phyloP scores from a whole-genome alignment of 2,888 invertebrate species.

The Anoncus sp. region DNA sequence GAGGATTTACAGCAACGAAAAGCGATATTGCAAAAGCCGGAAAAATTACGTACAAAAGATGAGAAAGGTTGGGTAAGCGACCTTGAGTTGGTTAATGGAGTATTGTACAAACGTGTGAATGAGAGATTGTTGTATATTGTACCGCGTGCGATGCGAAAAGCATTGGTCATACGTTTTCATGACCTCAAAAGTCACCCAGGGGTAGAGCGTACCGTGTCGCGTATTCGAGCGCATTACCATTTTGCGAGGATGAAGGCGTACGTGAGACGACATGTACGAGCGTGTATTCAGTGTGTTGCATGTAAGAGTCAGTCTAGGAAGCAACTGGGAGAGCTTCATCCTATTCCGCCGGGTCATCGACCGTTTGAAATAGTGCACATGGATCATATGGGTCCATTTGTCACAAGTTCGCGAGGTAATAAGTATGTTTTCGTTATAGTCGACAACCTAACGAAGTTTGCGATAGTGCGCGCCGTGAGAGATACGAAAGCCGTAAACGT shows the following conservation, averaged over 20 bases:
- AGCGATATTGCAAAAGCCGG: neutral
- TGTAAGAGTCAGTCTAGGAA: slow-evolving; percentile 53
- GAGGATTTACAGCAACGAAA: neutral
- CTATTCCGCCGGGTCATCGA: no score
- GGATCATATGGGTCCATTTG: slow-evolving; percentile 64
- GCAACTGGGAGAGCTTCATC: slow-evolving; percentile 55
- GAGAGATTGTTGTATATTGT: slow-evolving; percentile 22
- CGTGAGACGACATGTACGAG: slow-evolving; percentile 51
- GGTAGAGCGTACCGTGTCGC: slow-evolving; percentile 53
- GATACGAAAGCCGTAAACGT: no score
- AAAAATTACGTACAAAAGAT: neutral
- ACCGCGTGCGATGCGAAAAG: slow-evolving; percentile 48
- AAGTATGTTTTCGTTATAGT: no score
- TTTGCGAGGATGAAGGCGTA: slow-evolving; percentile 60
- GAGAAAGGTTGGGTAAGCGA: neutral
- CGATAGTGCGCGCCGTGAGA: no score
- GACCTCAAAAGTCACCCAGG: slow-evolving; percentile 60
- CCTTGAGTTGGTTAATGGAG: neutral
- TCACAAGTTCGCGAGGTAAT: no score
- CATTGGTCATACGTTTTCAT: slow-evolving; percentile 37
- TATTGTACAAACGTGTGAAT: neutral
- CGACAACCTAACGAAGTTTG: slow-evolving; percentile 56
- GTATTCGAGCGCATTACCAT: slow-evolving; percentile 46
- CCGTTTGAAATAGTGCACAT: slow-evolving; percentile 60
- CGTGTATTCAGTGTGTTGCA: slow-evolving; percentile 61